Conservation (phyloP, 2,113 vertebrate species). For the Piprites chloris region DNA sequence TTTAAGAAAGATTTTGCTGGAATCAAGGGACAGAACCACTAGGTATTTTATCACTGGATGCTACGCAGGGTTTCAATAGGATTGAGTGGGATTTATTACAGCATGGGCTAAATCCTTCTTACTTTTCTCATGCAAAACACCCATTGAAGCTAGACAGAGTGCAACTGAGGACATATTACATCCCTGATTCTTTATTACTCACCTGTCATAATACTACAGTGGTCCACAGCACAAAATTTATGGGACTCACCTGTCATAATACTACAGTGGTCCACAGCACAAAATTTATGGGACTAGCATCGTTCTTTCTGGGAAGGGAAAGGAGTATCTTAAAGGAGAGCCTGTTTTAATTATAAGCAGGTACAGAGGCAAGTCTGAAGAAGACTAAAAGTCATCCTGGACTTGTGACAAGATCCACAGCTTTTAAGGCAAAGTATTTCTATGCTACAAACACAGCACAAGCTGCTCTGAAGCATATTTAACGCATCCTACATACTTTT, state of each 20-base stretch:
- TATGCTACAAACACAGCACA: not conserved
- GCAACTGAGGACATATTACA: not conserved
- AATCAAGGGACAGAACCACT: not conserved
- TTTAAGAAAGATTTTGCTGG: not conserved
- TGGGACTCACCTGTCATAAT: not conserved
- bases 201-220: not conserved
- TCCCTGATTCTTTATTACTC: not conserved
- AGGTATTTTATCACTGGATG: not conserved
- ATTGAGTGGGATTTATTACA: constrained; percentile 39
- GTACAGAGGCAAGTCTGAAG: not conserved
- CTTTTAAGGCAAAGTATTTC: not conserved
- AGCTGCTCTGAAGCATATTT: constrained; percentile 40
- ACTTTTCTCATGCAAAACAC: constrained; percentile 41
- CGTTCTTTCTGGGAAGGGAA: not conserved
- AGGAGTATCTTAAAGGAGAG: not conserved
- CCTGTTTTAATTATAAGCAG: not conserved
- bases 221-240: not conserved
- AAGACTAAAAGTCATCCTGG: not conserved
- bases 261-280: not conserved
- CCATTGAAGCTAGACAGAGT: not conserved
- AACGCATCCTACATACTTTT: constrained; percentile 26
- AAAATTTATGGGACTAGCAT: not conserved
- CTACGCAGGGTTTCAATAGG: not conserved
- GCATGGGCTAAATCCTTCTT: constrained; percentile 25
- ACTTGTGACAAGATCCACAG: constrained; percentile 13